phyloP scores from a whole-genome alignment of 30 jellyfish, hydroid and myxozoan species.

The Catostylus mosaicus region DNA sequence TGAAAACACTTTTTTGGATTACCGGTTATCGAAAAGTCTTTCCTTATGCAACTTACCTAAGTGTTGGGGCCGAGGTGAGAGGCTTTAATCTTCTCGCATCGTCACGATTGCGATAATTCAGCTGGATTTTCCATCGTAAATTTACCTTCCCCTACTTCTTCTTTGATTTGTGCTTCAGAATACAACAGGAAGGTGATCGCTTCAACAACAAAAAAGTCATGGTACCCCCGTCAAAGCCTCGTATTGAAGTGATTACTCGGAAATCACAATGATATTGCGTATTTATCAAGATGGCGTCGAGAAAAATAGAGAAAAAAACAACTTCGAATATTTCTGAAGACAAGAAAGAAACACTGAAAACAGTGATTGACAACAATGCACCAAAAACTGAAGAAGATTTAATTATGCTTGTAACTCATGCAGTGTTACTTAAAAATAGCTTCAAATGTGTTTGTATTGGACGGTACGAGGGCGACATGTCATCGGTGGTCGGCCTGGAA shows the following conservation, averaged over 20 bases:
- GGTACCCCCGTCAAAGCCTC: slow-evolving; percentile 9
- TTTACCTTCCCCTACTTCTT: not conserved
- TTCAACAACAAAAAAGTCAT: not conserved
- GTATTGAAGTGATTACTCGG: not conserved
- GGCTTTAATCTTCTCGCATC: not conserved
- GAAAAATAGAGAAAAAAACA: not conserved
- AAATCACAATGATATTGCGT: slow-evolving; percentile 4
- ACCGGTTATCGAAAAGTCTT: not conserved
- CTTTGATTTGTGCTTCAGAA: not conserved
- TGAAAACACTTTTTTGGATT: too few relatives aligned
- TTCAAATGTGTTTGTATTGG: slow-evolving; percentile 34
- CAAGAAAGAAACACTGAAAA: not conserved
- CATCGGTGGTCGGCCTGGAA: not conserved
- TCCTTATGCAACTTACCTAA: not conserved
- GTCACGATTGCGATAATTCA: not conserved
- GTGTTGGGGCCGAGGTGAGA: not conserved
- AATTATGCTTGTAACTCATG: slow-evolving; percentile 27
- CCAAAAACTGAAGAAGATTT: slow-evolving; percentile 58
- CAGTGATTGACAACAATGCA: slow-evolving; percentile 6
- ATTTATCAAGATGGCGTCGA: slow-evolving; percentile 40
- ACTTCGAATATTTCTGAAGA: slow-evolving; percentile 20
- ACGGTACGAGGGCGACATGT: not conserved
- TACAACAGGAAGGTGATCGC: not conserved
- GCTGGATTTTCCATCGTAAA: not conserved
- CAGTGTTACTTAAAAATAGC: slow-evolving; percentile 43